Evolutionary conservation across 1,140 invertebrate genomes (phyloP).

Genomic region (Cephus cinctus): DNA sequence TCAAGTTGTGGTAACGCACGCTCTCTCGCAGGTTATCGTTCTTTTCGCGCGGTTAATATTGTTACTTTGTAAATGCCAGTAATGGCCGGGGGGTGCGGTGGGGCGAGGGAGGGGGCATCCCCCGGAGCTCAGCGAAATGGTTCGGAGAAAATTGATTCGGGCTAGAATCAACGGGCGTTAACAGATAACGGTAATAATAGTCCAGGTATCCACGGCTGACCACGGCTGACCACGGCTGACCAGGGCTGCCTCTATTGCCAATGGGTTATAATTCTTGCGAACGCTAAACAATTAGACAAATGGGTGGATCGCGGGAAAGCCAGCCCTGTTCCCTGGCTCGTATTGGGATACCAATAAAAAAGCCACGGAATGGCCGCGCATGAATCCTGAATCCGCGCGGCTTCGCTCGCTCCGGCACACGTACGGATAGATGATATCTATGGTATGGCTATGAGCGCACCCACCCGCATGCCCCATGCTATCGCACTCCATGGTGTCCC

Average conservation of each 20-base stretch:
- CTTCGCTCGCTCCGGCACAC: slow-evolving; percentile 2
- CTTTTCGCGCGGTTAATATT: not conserved
- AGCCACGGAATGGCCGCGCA: slow-evolving; percentile 17
- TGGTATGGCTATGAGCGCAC: slow-evolving; percentile 19
- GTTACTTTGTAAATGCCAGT: no score
- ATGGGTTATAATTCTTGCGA: not conserved
- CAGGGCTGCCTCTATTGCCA: no score
- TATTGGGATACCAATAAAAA: no score
- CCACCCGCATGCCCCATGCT: slow-evolving; percentile 22
- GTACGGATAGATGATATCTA: slow-evolving; percentile 24
- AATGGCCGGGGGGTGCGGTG: no score
- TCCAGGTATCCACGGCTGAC: not conserved
- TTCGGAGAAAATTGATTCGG: slow-evolving; percentile 16
- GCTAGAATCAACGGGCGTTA: slow-evolving; percentile 21
- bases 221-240: not conserved
- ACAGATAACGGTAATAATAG: slow-evolving; percentile 25
- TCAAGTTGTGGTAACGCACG: no score
- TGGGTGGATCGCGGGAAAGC: not conserved
- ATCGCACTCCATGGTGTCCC: slow-evolving; percentile 23
- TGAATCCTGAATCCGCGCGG: slow-evolving; percentile 20
- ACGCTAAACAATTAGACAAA: slow-evolving; percentile 26
- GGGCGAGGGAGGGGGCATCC: not conserved
- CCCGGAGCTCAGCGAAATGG: not conserved
- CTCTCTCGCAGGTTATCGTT: no score
- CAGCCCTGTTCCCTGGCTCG: slow-evolving; percentile 13